Percentiles rank a stretch among this genome's conserved stretches.
phyloP scores from a whole-genome alignment of 2,113 vertebrate species.

The Hystrix brachyura region DNA sequence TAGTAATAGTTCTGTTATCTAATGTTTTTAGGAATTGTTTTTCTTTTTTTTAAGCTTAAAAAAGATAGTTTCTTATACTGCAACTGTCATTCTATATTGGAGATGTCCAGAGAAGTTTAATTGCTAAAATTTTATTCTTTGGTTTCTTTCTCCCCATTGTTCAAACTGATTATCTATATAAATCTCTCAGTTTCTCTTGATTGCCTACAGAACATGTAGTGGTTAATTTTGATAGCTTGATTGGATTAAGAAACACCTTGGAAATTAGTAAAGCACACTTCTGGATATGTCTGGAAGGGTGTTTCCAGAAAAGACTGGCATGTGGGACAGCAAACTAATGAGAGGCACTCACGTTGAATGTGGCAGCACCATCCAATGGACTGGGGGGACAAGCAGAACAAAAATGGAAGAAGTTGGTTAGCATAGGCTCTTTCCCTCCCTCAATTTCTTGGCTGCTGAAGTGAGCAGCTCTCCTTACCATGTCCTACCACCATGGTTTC shows the following conservation, averaged over 20 bases:
- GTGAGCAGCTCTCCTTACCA: not conserved
- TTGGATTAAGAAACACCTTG: not conserved
- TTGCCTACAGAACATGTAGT: not conserved
- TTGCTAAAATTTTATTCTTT: constrained; percentile 4
- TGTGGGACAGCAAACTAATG: not conserved
- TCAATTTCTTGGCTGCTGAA: not conserved
- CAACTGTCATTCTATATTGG: not conserved
- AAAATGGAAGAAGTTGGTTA: not conserved
- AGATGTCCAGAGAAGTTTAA: not conserved
- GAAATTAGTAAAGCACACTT: not conserved
- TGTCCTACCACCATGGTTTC: not conserved
- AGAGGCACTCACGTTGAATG: not conserved
- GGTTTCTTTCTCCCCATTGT: not conserved
- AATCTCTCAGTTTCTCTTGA: constrained; percentile 44
- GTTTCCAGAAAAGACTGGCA: not conserved
- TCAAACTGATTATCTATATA: not conserved
- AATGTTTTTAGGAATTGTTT: not conserved
- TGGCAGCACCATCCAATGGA: not conserved
- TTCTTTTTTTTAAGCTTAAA: not conserved
- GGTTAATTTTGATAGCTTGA: not conserved
- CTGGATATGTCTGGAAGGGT: not conserved
- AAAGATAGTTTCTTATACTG: not conserved
- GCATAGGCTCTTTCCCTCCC: not conserved
- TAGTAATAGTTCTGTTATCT: not conserved
- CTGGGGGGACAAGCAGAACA: not conserved